phyloP scores from a whole-genome alignment of 2,888 invertebrate genomes.

The Baccha elongata region DNA sequence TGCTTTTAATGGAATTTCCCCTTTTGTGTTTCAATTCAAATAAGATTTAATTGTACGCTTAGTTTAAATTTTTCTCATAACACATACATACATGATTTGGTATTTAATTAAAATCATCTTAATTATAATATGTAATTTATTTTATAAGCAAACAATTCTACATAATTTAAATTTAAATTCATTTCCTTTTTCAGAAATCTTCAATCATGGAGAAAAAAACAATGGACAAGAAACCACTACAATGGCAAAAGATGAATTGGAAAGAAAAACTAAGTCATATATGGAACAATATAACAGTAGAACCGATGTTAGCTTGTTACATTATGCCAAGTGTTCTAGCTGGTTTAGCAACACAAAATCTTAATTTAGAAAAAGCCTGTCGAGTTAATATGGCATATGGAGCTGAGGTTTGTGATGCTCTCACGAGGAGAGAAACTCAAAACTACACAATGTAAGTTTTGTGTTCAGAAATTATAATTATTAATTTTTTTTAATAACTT shows the following conservation, averaged over 20 bases:
- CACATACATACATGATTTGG: too few species aligned
- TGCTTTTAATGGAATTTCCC: too few species aligned
- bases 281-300: conserved; percentile 85
- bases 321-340: conserved; percentile 87
- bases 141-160: too few species aligned
- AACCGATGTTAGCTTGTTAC: conserved; percentile 86
- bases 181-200: conserved; percentile 28
- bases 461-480: too few species aligned
- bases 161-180: not conserved
- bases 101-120: too few species aligned
- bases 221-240: conserved; percentile 74
- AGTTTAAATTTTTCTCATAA: too few species aligned
- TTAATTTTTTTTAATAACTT: too few species aligned
- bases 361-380: conserved; percentile 93
- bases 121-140: too few species aligned
- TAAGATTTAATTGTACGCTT: too few species aligned
- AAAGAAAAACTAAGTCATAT: conserved; percentile 83
- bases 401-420: conserved; percentile 89
- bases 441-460: conserved; percentile 82
- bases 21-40: too few species aligned
- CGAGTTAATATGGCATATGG: conserved; percentile 90
- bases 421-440: conserved; percentile 88
- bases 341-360: conserved; percentile 91
- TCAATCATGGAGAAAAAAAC: conserved; percentile 52
- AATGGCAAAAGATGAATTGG: conserved; percentile 80